A percentile compares a stretch with the other conserved stretches of the same genome.
Conservation (phyloP, 2,113 vertebrate species). For the Neofelis nebulosa region DNA sequence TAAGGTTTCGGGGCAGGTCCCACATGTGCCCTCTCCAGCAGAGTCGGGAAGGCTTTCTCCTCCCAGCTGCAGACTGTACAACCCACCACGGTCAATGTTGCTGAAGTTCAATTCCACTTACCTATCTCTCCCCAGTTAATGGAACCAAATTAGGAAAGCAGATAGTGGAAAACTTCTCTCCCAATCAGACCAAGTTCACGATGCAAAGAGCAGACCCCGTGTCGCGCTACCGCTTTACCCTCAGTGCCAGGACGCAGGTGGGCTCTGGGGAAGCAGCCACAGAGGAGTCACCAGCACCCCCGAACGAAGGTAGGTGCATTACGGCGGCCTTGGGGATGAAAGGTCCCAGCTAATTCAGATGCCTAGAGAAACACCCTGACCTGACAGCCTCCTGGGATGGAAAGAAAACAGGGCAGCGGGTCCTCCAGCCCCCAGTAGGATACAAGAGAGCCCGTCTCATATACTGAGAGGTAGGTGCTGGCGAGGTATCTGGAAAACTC, state of each 20-base stretch:
- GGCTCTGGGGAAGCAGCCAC: conserved; percentile 88
- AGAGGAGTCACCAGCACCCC: conserved; percentile 89
- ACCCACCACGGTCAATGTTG: rapidly evolving
- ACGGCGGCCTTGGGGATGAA: rapidly evolving
- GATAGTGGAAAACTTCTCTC: conserved; percentile 87
- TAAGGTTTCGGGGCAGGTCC: background rate
- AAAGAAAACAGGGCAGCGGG: background rate
- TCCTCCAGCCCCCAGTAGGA: rapidly evolving
- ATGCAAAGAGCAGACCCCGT: conserved; percentile 90
- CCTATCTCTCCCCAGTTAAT: conserved; percentile 89
- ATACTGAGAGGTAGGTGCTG: background rate
- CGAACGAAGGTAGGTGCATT: conserved; percentile 92
- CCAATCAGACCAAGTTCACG: conserved; percentile 91
- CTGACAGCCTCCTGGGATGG: background rate
- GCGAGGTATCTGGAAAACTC: background rate
- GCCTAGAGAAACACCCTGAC: background rate
- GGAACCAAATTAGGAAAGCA: conserved; percentile 87
- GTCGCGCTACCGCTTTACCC: conserved; percentile 91
- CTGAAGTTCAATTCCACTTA: background rate
- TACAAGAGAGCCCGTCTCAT: background rate
- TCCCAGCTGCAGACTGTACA: background rate
- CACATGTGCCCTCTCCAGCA: background rate
- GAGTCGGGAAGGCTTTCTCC: background rate
- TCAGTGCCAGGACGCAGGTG: conserved; percentile 93
- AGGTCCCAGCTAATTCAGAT: background rate